These are phyloP conservation scores for Hippocampus guttulatus DNA, from an alignment of 2,113 vertebrate genomes.

Conservation along the genomic window DNA sequence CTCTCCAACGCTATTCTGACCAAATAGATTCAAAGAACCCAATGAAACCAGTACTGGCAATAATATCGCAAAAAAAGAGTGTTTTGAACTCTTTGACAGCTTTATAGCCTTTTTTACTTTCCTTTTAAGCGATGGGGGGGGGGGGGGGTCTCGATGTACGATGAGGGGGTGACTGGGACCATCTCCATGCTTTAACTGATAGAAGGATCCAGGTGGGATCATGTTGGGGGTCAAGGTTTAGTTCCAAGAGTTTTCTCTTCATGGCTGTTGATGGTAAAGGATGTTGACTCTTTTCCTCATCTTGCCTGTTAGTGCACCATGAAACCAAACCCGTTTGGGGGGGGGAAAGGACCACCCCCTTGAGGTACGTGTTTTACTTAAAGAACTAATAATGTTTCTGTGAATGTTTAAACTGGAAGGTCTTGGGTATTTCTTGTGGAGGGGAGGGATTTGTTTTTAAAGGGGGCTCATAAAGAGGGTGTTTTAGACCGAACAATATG, in stretches of 20 bases:
- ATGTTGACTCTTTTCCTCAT: constrained; percentile 30
- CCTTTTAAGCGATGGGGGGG: constrained; percentile 48
- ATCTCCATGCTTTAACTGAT: constrained; percentile 67
- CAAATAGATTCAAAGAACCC: constrained; percentile 50
- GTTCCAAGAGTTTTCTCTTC: constrained; percentile 36
- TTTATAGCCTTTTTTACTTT: constrained; percentile 53
- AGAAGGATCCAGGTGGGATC: constrained; percentile 40
- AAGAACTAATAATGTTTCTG: constrained; percentile 81
- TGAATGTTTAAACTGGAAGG: constrained; percentile 90
- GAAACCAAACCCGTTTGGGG: constrained; percentile 47
- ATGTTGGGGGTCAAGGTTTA: constrained; percentile 36
- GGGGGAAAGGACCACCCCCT: constrained; percentile 37
- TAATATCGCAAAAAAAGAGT: constrained; percentile 59
- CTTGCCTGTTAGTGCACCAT: constrained; percentile 53
- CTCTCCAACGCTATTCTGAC: constrained; percentile 63
- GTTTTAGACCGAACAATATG: constrained; percentile 75
- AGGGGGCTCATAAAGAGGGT: constrained; percentile 54
- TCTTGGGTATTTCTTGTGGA: constrained; percentile 70
- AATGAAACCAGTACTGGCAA: constrained; percentile 67
- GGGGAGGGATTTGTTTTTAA: constrained; percentile 22
- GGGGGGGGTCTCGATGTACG: constrained; percentile 48
- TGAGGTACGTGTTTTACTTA: constrained; percentile 88
- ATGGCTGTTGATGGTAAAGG: constrained; percentile 36
- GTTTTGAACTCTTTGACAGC: constrained; percentile 60
- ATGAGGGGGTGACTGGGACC: constrained; percentile 55